Evolutionary conservation across 2,113 vertebrate species (phyloP).

Genomic region (Heterotilapia buettikoferi): DNA sequence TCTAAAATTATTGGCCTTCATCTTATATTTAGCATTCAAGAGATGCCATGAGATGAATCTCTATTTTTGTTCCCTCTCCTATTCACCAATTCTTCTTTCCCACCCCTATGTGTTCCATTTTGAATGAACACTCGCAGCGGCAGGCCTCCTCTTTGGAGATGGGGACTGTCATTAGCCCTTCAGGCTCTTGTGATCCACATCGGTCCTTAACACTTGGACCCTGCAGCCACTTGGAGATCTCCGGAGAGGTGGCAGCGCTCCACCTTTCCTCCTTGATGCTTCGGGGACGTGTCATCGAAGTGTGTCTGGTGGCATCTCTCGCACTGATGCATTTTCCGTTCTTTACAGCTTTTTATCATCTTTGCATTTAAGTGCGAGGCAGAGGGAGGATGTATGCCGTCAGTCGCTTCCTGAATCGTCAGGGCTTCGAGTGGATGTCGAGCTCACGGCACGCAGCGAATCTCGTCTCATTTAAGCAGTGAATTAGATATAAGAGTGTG

Average conservation of each 20-base stretch:
- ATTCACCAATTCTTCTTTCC: slow-evolving; percentile 56
- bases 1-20: slow-evolving; percentile 65
- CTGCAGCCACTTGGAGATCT: background rate
- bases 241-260: background rate
- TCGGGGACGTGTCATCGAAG: background rate
- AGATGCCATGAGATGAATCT: slow-evolving; percentile 48
- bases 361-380: background rate
- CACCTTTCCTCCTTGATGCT: slow-evolving; percentile 15
- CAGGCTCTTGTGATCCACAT: slow-evolving; percentile 19
- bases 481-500: background rate
- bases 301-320: background rate
- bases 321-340: background rate
- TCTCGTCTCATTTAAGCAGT: background rate
- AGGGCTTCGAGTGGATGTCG: background rate
- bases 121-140: slow-evolving; percentile 17
- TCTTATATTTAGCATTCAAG: slow-evolving; percentile 68
- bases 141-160: slow-evolving; percentile 9
- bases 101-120: slow-evolving; percentile 40
- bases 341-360: background rate
- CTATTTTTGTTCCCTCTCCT: slow-evolving; percentile 64
- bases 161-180: slow-evolving; percentile 12
- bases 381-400: background rate
- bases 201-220: slow-evolving; percentile 17
- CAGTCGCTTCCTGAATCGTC: background rate
- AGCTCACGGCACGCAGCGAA: background rate